Conservation (phyloP, 2,797 vertebrate genomes). For the Lepilemur septentrionalis region DNA sequence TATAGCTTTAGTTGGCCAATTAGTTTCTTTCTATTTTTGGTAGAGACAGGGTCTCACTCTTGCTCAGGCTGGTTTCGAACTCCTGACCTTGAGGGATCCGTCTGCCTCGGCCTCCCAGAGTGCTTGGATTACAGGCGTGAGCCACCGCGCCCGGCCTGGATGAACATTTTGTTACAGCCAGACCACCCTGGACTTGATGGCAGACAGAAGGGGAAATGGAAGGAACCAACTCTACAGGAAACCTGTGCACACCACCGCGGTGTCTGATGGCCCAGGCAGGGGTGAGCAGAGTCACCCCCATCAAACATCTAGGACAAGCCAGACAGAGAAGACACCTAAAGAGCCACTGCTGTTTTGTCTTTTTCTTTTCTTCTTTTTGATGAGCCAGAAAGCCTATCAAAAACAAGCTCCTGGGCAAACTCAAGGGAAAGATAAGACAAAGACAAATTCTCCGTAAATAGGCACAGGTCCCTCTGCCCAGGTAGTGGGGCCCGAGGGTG, state of each 20-base stretch:
- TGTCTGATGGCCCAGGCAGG: not conserved
- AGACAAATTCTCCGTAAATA: not conserved
- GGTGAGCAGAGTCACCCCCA: not conserved
- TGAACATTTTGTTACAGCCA: not conserved
- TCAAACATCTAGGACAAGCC: too few species aligned
- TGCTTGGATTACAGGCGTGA: not conserved
- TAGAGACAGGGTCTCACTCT: too few species aligned
- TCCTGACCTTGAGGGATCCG: too few species aligned
- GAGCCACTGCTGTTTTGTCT: not conserved
- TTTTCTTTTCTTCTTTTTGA: not conserved
- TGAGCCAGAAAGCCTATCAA: not conserved
- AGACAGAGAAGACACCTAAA: too few species aligned
- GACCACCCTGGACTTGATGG: not conserved
- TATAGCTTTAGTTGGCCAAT: too few species aligned
- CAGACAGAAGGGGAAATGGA: rapidly evolving
- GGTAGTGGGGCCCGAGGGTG: rapidly evolving
- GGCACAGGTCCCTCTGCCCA: rapidly evolving
- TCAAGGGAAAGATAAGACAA: rapidly evolving
- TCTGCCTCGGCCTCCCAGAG: not conserved
- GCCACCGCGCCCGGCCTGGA: not conserved
- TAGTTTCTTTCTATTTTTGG: too few species aligned
- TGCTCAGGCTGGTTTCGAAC: too few species aligned
- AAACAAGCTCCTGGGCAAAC: not conserved
- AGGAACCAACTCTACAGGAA: not conserved
- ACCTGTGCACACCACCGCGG: rapidly evolving